Percentiles rank a stretch among this genome's conserved stretches.
These are phyloP conservation scores for Corvus hawaiiensis DNA, from an alignment of 2,113 vertebrate species.

Conservation along the genomic window DNA sequence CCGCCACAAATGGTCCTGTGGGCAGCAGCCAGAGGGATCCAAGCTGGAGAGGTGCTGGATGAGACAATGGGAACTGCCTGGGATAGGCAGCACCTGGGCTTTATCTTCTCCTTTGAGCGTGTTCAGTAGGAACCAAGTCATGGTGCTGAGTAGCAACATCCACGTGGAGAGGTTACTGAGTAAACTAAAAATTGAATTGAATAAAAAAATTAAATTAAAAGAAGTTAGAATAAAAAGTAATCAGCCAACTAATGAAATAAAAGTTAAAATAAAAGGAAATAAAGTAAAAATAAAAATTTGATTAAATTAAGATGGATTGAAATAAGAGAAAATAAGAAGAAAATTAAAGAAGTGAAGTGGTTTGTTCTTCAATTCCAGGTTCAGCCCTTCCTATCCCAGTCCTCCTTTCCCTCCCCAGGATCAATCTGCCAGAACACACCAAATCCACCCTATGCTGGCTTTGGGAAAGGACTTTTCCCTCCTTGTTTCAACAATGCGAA, in stretches of 20 bases:
- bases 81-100: neutral
- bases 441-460: accelerated
- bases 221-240: neutral
- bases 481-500: neutral
- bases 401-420: neutral
- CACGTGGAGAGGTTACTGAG: neutral
- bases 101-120: neutral
- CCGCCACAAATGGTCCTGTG: accelerated
- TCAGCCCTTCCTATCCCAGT: neutral
- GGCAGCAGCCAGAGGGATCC: neutral
- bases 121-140: neutral
- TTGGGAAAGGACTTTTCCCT: neutral
- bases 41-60: neutral
- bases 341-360: neutral
- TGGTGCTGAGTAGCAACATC: neutral
- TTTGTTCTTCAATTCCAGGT: neutral
- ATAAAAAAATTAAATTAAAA: neutral
- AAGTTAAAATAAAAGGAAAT: neutral
- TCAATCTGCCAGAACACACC: neutral
- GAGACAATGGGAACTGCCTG: neutral
- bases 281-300: neutral
- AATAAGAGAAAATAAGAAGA: neutral
- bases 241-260: neutral
- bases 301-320: neutral
- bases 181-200: neutral